Evolutionary conservation across 2,888 invertebrate genomes (phyloP).

Genomic region (Volucella bombylans): DNA sequence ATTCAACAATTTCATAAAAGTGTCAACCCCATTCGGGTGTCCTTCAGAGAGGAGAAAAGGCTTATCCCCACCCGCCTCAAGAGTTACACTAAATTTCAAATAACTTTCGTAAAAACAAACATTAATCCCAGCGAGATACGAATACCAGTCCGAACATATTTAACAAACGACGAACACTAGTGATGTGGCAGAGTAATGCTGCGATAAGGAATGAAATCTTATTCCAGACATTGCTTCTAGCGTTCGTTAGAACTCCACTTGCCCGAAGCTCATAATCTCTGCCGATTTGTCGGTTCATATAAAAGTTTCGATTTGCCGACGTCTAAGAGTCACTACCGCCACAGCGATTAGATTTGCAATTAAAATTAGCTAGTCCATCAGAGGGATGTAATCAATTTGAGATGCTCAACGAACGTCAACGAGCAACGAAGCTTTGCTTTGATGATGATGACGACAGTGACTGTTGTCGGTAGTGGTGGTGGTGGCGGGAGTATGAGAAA

Average conservation of each 20-base stretch:
- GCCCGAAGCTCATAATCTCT: conserved; percentile 36
- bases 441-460: conserved; percentile 23
- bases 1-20: conserved; percentile 13
- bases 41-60: neutral
- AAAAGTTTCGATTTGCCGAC: conserved; percentile 47
- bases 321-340: conserved; percentile 38
- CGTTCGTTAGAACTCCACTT: conserved; percentile 53
- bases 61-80: conserved; percentile 2
- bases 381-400: conserved; percentile 49
- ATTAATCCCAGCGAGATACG: conserved; percentile 4
- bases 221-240: conserved; percentile 48
- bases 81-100: conserved; percentile 22
- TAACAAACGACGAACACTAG: neutral
- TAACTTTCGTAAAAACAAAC: conserved; percentile 10
- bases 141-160: neutral
- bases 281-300: conserved; percentile 62
- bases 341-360: conserved; percentile 66
- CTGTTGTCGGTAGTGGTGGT: conserved; percentile 49
- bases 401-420: conserved; percentile 50
- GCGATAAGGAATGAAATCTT: conserved; percentile 37
- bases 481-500: conserved; percentile 12
- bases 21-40: conserved; percentile 9
- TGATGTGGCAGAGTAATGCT: conserved; percentile 10
- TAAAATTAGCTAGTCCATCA: conserved; percentile 58
- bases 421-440: conserved; percentile 4